phyloP scores from a whole-genome alignment of 2,888 invertebrate species.

The Galerucella calmariensis region DNA sequence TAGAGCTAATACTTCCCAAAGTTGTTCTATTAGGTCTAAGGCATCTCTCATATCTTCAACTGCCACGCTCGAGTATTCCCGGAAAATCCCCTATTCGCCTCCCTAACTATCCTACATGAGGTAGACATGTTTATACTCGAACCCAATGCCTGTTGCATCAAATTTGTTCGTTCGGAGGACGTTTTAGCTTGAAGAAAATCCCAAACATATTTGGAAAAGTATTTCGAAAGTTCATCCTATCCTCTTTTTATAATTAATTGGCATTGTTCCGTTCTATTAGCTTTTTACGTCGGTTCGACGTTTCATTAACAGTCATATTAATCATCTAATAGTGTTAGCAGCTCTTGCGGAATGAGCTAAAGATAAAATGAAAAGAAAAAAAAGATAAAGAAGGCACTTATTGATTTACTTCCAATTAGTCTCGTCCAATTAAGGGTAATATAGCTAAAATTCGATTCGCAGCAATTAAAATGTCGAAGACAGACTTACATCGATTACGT shows the following conservation, averaged over 20 bases:
- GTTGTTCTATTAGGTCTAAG: no score
- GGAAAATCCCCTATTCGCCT: no score
- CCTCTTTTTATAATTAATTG: neutral
- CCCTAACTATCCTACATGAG: no score
- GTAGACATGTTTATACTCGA: no score
- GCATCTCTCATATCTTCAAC: no score
- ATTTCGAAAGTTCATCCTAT: no score
- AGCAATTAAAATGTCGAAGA: slow-evolving; percentile 4
- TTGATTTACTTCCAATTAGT: slow-evolving; percentile 4
- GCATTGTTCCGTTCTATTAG: neutral
- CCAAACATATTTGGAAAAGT: no score
- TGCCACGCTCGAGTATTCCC: no score
- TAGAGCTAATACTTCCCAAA: no score
- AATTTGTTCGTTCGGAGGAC: no score
- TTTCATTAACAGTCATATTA: slow-evolving; percentile 4
- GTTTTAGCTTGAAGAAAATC: no score
- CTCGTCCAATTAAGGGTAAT: slow-evolving; percentile 1
- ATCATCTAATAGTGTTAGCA: neutral
- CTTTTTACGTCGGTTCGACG: neutral
- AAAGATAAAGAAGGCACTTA: slow-evolving; percentile 2
- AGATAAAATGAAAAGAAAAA: slow-evolving; percentile 1
- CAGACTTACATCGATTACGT: neutral
- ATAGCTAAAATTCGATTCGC: neutral
- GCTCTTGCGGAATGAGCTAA: neutral
- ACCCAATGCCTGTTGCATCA: no score